Evolutionary conservation across 2,113 vertebrate genomes (phyloP), one percentile per base, ranked within the genome.

Genomic region (Eulacestoma nigropectus): DNA sequence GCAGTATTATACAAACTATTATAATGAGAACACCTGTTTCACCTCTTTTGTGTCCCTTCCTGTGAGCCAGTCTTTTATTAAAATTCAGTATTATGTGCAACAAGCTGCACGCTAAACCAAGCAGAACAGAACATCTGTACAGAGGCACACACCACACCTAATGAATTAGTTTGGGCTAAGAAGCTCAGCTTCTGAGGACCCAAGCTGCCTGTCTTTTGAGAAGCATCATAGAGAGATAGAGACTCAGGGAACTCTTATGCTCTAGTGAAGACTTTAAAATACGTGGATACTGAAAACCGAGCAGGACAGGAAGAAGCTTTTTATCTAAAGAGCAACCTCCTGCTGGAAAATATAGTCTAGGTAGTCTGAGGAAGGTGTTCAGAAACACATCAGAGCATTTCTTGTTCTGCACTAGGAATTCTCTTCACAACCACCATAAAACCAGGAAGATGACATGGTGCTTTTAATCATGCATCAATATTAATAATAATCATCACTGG

Each of bases 121-220:
- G 89, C 76, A 77, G 86, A 96, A 94, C 56, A 91, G 63, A 87
- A 84, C 55, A 81, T 88, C 76, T 92, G 87, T 82, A 89, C 79
- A 62, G 84, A 89, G 81, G 88, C 69, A 75, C 74, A 84, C 46
- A 69, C 68, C 57, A 68, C 62, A 70, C 41, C 59, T 90, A 88
- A 94, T 95, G 90, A 93, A 82, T 95, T 84, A 88, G 56, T 57
- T 79, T 52, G 22, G 82, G 59, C 83, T 90, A 55, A 94, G 94
- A 85, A 89, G 42, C 79, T 92, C 62, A 79, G 82, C 22, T 75
- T 67, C 52, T 82, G 72, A 94, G 75, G 37, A 47, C 47, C 23
- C 77, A 84, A 85, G 64, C 64, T 87, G 26, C 69, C 62, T 69
- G 37, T 77, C 72, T 87, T 96, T 81, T 62, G 29, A 96, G 64